Base-by-base conservation (phyloP, 1,140 invertebrate species). In the Nixonia krombeini region DNA sequence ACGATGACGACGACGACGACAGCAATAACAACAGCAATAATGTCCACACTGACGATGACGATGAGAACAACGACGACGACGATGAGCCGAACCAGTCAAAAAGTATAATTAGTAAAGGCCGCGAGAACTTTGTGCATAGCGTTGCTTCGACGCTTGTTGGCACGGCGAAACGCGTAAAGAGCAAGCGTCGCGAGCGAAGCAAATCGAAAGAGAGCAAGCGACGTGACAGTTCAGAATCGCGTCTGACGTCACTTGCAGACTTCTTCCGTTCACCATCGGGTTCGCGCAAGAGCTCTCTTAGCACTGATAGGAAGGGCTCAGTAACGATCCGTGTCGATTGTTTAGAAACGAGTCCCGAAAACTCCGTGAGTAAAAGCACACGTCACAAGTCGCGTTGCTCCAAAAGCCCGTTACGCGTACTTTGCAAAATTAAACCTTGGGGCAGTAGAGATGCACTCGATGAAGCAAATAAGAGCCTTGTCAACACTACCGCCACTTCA, bases 261-360 rank as follows among this genome's bases (percentile, higher is more conserved):
- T 85, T 84, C 42, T 85, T 85, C 40, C 78, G 81, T 28, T 85
- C 83, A 23, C 83, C 83, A 0, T 78, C 81, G n/a, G 79, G 82
- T 15, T 83, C 82, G n/a, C 72, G 83, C 1, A 84, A 85, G 44
- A 74, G 81, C 33, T 84, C 82, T 0, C 70, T 73, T 7, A 77
- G 71, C 47, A 49, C 42, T 4, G 78, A 82, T 26, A 61, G 76
- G 17, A 84, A 80, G 41, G 79, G 75, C 35, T 76, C 69, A 1
- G 70, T 79, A 3, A 71, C 74, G 1, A 79, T 76, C 18, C 77
- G 75, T 26, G 50, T 64, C 7, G 80, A 83, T 10, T 79, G 78
- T 1, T 13, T 75, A 6, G 83, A 84, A 12, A 79, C 73, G 18
- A 84, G 80, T 55, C 80, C 80, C 1, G 83, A 83, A 33, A 79